Evolutionary conservation across 2,113 vertebrate genomes (phyloP).

Genomic region (Corydoras maculifer): DNA sequence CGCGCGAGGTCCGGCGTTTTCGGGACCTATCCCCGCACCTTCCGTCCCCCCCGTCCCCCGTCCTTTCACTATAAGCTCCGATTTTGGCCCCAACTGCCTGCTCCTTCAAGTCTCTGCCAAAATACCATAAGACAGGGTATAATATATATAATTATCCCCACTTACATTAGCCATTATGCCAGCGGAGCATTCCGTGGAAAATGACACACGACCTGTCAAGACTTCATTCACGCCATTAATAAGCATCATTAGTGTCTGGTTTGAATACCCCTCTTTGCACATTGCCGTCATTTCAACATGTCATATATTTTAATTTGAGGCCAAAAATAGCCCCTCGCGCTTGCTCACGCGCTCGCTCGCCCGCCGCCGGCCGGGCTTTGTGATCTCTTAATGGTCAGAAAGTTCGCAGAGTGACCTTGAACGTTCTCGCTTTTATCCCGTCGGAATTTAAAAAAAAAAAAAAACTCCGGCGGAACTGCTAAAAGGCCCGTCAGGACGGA

Average conservation of each 20-base stretch:
- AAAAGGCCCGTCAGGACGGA: conserved; percentile 7
- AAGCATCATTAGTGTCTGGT: conserved; percentile 81
- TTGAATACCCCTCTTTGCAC: conserved; percentile 79
- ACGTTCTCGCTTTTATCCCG: conserved; percentile 51
- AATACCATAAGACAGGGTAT: conserved; percentile 81
- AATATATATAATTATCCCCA: conserved; percentile 84
- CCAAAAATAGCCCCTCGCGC: conserved; percentile 80
- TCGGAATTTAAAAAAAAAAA: conserved; percentile 59
- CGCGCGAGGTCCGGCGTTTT: conserved; percentile 41
- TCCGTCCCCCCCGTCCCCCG: conserved; percentile 39
- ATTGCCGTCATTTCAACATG: conserved; percentile 80
- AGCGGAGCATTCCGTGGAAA: conserved; percentile 75
- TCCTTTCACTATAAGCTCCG: conserved; percentile 59
- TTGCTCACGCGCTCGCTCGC: conserved; percentile 19
- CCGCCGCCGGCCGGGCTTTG: conserved; percentile 62
- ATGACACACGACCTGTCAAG: conserved; percentile 83
- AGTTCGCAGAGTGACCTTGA: conserved; percentile 74
- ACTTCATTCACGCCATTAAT: conserved; percentile 83
- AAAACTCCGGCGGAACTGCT: conserved; percentile 46
- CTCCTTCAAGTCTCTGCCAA: conserved; percentile 76
- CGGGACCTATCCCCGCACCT: neutral
- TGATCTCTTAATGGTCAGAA: conserved; percentile 74
- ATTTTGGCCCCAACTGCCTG: conserved; percentile 69
- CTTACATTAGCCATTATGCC: conserved; percentile 82
- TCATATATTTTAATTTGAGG: conserved; percentile 83